phyloP scores from a whole-genome alignment of 2,888 invertebrate species.

The Gastracanthus pulcherrimus region DNA sequence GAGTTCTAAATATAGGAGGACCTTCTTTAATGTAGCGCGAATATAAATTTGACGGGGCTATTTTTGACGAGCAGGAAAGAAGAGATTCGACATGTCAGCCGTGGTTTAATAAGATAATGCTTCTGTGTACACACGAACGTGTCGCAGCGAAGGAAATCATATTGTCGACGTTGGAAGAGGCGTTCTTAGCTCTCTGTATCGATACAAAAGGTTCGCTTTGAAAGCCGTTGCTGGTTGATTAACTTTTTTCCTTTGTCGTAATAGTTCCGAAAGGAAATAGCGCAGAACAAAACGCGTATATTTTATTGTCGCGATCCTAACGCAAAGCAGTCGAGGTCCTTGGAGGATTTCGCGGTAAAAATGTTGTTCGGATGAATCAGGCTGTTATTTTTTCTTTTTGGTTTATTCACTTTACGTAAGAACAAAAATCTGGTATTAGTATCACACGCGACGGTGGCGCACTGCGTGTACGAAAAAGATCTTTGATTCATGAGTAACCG shows the following conservation, averaged over 20 bases:
- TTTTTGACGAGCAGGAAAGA: background rate
- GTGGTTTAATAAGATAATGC: background rate
- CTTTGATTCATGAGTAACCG: background rate
- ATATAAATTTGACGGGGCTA: constrained; percentile 24
- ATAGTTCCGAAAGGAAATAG: background rate
- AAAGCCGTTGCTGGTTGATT: background rate
- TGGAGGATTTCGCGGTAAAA: background rate
- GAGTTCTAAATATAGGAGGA: constrained; percentile 2
- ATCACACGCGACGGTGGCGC: background rate
- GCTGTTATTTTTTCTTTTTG: background rate
- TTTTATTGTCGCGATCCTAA: background rate
- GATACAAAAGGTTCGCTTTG: background rate
- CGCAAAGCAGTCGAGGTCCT: background rate
- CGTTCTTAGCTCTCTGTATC: too few species aligned
- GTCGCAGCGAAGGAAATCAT: background rate
- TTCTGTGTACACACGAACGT: background rate
- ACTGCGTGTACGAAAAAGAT: too few species aligned
- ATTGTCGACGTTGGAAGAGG: background rate
- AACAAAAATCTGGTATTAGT: background rate
- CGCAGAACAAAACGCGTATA: background rate
- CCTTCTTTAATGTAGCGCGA: background rate
- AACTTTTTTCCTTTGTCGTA: background rate
- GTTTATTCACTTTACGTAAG: too few species aligned
- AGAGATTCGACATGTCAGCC: background rate
- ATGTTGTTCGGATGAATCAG: background rate